Evolutionary conservation across 2,888 invertebrate genomes (phyloP).

Genomic region (Ferdinandea cuprea): DNA sequence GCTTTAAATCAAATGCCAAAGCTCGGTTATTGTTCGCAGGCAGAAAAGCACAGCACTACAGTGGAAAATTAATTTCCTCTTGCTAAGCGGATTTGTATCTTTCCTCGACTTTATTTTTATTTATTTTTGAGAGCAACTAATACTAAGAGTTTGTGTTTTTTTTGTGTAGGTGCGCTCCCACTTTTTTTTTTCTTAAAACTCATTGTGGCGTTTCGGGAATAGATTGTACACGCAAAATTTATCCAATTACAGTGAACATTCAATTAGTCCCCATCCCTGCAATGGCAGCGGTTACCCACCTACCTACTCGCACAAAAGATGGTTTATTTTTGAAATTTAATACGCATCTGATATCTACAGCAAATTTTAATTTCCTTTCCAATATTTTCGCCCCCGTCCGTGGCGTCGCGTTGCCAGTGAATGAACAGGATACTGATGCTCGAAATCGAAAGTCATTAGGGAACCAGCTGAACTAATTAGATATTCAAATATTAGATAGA

Average conservation of each 20-base stretch:
- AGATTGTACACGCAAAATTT: constrained; percentile 55
- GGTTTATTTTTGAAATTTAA: constrained; percentile 63
- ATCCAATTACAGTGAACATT: constrained; percentile 69
- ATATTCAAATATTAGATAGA: constrained; percentile 61
- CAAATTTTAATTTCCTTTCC: constrained; percentile 68
- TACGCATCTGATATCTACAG: constrained; percentile 22
- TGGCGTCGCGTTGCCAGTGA: not conserved
- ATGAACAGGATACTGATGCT: constrained; percentile 16
- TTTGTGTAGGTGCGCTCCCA: not conserved
- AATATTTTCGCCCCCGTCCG: constrained; percentile 33
- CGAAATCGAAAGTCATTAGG: constrained; percentile 71
- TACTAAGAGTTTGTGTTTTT: not conserved
- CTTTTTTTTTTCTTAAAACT: not conserved
- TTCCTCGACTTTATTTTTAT: constrained; percentile 24
- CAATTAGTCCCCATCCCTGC: constrained; percentile 58
- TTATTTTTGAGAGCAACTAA: not conserved
- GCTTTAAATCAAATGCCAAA: not conserved
- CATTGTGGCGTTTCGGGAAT: constrained; percentile 29
- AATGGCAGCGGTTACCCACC: constrained; percentile 26
- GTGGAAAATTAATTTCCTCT: constrained; percentile 61
- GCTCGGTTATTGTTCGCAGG: not conserved
- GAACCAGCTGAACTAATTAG: constrained; percentile 68
- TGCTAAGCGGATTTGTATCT: constrained; percentile 60
- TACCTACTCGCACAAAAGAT: constrained; percentile 46
- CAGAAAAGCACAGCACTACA: constrained; percentile 22